Evolutionary conservation across 2,888 invertebrate genomes (phyloP).

Genomic region (Megalurothrips usitatus): DNA sequence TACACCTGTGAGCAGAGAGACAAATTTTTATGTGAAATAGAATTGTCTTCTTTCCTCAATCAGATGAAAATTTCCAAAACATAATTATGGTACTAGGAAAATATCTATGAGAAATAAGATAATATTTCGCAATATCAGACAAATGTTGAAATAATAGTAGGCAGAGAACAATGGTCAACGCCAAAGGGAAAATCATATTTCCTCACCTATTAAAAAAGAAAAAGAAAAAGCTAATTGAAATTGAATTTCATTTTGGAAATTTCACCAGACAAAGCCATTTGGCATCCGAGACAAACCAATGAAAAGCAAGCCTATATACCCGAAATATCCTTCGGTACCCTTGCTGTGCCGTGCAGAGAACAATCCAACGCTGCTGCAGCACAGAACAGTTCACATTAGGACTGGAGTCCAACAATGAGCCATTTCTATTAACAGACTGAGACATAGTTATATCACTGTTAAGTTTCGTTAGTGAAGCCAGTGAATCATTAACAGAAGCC

Average conservation of each 20-base stretch:
- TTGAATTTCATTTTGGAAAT: not conserved
- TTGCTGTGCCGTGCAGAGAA: constrained; percentile 24
- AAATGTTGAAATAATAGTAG: too few relatives aligned
- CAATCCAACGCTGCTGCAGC: constrained; percentile 25
- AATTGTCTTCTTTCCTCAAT: too few relatives aligned
- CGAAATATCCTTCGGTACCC: constrained; percentile 14
- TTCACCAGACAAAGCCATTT: not conserved
- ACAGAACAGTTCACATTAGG: constrained; percentile 25
- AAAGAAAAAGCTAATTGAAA: not conserved
- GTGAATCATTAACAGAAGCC: not conserved
- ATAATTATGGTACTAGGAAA: too few relatives aligned
- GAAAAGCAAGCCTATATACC: constrained; percentile 12
- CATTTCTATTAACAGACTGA: not conserved
- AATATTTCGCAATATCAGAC: too few relatives aligned
- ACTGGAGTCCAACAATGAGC: constrained; percentile 17
- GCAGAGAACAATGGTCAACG: too few relatives aligned
- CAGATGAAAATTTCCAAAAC: too few relatives aligned
- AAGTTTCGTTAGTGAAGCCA: not conserved
- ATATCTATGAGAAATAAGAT: too few relatives aligned
- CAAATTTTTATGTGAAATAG: too few relatives aligned
- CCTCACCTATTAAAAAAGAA: not conserved
- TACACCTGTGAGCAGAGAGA: too few relatives aligned
- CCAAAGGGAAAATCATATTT: too few relatives aligned
- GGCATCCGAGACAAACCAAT: not conserved
- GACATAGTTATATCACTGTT: not conserved